Conservation (phyloP, 1,140 invertebrate genomes). For the Camponotus floridanus region DNA sequence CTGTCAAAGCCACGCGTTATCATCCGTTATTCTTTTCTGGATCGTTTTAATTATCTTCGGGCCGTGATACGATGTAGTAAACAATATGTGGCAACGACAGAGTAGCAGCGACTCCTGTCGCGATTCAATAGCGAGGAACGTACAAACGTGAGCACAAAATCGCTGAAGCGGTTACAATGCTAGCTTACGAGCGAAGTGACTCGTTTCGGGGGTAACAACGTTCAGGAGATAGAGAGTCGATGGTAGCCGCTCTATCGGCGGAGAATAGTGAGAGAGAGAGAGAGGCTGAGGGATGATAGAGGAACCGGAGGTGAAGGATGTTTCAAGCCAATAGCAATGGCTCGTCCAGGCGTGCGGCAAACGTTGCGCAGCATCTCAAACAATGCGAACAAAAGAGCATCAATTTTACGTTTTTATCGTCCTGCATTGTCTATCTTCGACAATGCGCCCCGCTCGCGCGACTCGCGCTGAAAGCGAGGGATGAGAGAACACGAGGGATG, state of each 20-base stretch:
- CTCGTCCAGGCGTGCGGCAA: slow-evolving; percentile 82
- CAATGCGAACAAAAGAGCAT: slow-evolving; percentile 85
- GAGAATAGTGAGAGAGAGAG: not conserved
- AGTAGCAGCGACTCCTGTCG: slow-evolving; percentile 16
- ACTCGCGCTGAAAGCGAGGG: slow-evolving; percentile 39
- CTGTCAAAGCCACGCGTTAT: not conserved
- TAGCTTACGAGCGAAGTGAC: slow-evolving; percentile 57
- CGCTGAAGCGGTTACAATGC: slow-evolving; percentile 54
- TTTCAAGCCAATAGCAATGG: slow-evolving; percentile 82
- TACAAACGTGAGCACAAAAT: slow-evolving; percentile 62
- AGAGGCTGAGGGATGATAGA: slow-evolving; percentile 13
- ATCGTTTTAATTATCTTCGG: slow-evolving; percentile 52
- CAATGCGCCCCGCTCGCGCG: slow-evolving; percentile 78
- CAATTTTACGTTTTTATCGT: slow-evolving; percentile 86
- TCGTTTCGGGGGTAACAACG: slow-evolving; percentile 52
- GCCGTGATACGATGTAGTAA: slow-evolving; percentile 36
- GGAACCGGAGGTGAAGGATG: slow-evolving; percentile 67
- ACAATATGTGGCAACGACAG: slow-evolving; percentile 38
- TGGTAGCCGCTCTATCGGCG: slow-evolving; percentile 4
- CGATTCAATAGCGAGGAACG: slow-evolving; percentile 38
- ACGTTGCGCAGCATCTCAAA: slow-evolving; percentile 84
- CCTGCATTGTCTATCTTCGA: slow-evolving; percentile 83
- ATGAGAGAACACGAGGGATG: not conserved
- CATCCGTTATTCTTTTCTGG: not conserved
- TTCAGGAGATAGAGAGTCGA: slow-evolving; percentile 28